Evolutionary conservation across 2,797 vertebrate species (phyloP).

Genomic region (Kryptopterus vitreolus): DNA sequence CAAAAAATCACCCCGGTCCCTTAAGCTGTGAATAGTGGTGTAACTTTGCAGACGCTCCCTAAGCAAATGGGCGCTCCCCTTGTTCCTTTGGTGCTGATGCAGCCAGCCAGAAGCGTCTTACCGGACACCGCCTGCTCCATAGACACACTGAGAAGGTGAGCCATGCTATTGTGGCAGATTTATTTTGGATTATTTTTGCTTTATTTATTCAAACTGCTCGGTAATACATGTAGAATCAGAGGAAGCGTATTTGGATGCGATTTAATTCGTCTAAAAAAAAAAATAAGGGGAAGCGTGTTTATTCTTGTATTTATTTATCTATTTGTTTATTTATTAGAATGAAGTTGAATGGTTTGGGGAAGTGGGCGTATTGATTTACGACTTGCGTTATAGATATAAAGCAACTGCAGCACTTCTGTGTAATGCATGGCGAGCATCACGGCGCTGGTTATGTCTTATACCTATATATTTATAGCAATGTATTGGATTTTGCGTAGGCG

Average conservation of each 20-base stretch:
- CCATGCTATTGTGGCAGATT: constrained; percentile 14
- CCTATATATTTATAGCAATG: neutral
- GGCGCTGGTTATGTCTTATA: neutral
- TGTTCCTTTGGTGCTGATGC: constrained; percentile 70
- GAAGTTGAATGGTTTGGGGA: constrained; percentile 66
- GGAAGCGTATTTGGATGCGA: neutral
- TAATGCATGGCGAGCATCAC: neutral
- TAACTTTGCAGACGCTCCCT: constrained; percentile 74
- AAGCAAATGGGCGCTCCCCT: constrained; percentile 74
- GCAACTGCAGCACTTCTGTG: constrained; percentile 15
- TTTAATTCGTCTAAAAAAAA: neutral
- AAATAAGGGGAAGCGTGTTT: constrained; percentile 43
- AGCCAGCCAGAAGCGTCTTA: constrained; percentile 62
- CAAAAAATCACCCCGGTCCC: constrained; percentile 5
- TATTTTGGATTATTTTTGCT: neutral
- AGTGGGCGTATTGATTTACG: constrained; percentile 63
- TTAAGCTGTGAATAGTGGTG: constrained; percentile 27
- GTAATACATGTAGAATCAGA: neutral
- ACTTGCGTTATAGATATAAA: constrained; percentile 30
- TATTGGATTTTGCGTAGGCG: constrained; percentile 2
- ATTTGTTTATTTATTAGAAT: constrained; percentile 48
- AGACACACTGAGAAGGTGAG: constrained; percentile 68
- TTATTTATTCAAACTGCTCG: neutral
- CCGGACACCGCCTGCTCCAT: constrained; percentile 61
- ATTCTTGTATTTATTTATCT: constrained; percentile 28